Conservation (phyloP, 1,140 invertebrate species). For the Apis dorsata region DNA sequence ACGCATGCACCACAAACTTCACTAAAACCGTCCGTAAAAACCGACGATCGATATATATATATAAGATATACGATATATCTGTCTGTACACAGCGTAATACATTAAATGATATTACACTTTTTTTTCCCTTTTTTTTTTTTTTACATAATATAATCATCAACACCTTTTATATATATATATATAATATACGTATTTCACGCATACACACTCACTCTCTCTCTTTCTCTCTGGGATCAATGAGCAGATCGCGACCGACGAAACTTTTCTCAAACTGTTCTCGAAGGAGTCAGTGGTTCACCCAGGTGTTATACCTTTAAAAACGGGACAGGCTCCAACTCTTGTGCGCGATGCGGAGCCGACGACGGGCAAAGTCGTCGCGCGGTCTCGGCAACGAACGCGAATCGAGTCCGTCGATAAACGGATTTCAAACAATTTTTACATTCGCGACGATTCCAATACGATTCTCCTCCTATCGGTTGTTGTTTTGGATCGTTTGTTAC, state of each 20-base stretch:
- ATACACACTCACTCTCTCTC: background rate
- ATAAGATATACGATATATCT: no score
- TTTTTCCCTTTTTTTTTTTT: no score
- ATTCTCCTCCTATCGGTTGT: background rate
- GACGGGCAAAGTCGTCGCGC: background rate
- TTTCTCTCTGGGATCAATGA: no score
- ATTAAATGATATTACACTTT: constrained; percentile 27
- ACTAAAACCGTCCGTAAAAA: background rate
- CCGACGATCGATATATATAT: background rate
- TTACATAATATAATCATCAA: no score
- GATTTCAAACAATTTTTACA: background rate
- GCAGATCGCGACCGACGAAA: constrained; percentile 1
- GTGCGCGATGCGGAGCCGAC: background rate
- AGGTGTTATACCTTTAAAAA: background rate
- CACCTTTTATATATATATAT: background rate
- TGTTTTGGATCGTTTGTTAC: background rate
- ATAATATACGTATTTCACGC: background rate
- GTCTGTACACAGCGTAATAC: constrained; percentile 4
- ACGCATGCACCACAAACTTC: background rate
- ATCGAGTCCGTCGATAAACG: background rate
- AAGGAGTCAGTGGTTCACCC: background rate
- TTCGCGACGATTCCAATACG: background rate
- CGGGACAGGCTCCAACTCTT: background rate
- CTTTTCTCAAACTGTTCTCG: background rate
- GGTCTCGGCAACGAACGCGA: background rate